Evolutionary conservation across 2,113 vertebrate genomes (phyloP).

Genomic region (Myotis brandtii): DNA sequence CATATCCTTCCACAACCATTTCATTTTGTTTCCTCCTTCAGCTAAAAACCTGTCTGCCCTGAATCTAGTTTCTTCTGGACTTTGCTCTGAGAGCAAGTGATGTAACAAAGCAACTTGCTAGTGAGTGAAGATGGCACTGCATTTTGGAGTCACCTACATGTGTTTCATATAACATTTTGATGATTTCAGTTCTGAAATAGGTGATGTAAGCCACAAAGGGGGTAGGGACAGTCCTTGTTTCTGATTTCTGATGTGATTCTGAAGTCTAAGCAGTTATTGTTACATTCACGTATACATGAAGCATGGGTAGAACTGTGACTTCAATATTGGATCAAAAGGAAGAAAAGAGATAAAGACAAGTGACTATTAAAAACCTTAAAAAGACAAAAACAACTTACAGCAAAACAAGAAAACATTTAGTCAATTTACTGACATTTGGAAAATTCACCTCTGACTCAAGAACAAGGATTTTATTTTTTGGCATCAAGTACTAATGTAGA

Average conservation of each 20-base stretch:
- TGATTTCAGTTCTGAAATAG: neutral
- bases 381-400: constrained; percentile 55
- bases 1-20: neutral
- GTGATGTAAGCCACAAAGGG: neutral
- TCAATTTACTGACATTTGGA: constrained; percentile 28
- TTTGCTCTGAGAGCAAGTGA: constrained; percentile 12
- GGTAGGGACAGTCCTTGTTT: neutral
- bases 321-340: constrained; percentile 64
- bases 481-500: neutral
- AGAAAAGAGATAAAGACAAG: constrained; percentile 61
- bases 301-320: constrained; percentile 35
- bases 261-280: constrained; percentile 15
- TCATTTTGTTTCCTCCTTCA: neutral
- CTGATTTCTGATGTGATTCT: constrained; percentile 29
- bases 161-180: neutral
- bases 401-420: constrained; percentile 57
- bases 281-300: constrained; percentile 8
- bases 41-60: neutral
- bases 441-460: constrained; percentile 14
- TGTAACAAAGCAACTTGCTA: neutral
- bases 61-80: neutral
- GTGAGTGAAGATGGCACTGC: neutral
- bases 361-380: neutral
- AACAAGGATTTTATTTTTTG: constrained; percentile 1
- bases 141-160: neutral